Evolutionary conservation across 1,140 invertebrate genomes (phyloP), one percentile per base, ranked within the genome.

Genomic region (Euborellia annulipes): DNA sequence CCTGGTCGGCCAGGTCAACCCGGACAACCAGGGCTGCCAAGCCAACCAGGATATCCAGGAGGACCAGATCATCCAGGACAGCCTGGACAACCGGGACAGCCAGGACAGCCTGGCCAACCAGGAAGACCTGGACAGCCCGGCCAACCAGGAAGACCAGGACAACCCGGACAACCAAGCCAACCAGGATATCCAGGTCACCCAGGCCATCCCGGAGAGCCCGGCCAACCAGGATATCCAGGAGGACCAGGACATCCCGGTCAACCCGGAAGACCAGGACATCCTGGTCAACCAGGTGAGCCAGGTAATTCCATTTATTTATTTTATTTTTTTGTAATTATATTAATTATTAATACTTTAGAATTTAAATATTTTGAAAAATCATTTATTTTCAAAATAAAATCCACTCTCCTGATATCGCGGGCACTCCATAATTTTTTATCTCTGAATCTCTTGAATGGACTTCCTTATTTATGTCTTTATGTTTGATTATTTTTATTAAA

Each of bases 181-280:
- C 14, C 39, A 6, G 39, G 39, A 1, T 9, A 19, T 6, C 39
- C 39, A 9, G 39, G 18, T 2, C 22, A 14, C 6, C 39, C 39
- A 14, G 39, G 48, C 22, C 46, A 41, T 16, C 61, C 63, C 49
- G 53, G 58, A 6, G 17, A 36, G 19, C 60, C 61, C 20, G 52
- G 51, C 16, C 14, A 18, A n/a, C 58, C 61, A 8, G 50, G 42
- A 21, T 20, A 46, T 8, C 59, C 61, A 23, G 46, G 48, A 23
- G 47, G 42, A 20, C 62, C 63, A 50, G 53, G 58, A 13, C 27
- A 32, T 19, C 57, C 57, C 20, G 36, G 43, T 21, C 43, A 36
- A 8, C 14, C 42, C n/a, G 27, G 42, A 16, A 18, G 19, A 18
- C 16, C 34, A 8, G n/a, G 19, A 3, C 32, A 23, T 13, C 13